Base-by-base conservation (phyloP, 2,113 vertebrate species). In the Ptyas mucosa region DNA sequence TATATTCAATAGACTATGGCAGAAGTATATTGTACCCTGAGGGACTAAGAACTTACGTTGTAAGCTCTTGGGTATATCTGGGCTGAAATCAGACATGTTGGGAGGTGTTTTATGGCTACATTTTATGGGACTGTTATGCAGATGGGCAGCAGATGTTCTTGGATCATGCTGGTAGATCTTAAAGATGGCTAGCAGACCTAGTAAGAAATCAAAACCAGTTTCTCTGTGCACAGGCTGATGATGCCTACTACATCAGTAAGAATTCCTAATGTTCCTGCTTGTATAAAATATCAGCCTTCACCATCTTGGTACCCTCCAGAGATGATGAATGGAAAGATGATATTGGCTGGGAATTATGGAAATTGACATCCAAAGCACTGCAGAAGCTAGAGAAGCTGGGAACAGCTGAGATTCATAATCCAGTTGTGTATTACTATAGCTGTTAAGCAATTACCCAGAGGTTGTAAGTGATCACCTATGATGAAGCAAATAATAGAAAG, bases 81-180 rank as follows among this genome's bases (percentile, higher is more conserved):
- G 88, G 51, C 87, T 91, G 69, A 87, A 85, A 87, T 87, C 89
- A 90, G 55, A 64, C 92, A 93, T 87, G 89, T 90, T 87, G n/a
- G 64, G 93, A 95, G 93, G 88, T 94, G 90, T 95, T 96, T 95
- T 95, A 95, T 91, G 86, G 93, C 94, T 90, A 81, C 93, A 86
- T 93, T 95, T 95, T 91, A 94, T 89, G 89, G 88, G 90, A 53
- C 58, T 93, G 89, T 91, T 90, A 89, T 75, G 92, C 96, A 97
- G 96, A 96, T 97, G 96, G 95, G 96, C 69, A 91, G 93, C 96
- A 97, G 95, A 96, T 96, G 97, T 94, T 96, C 93, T 93, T 94
- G 94, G 87, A 93, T 94, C 52, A 88, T 87, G 88, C 91, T 20
- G 75, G 75, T 39, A 81, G 75, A 43, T 81, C 75, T 87, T 54